These are phyloP conservation scores for Chesias legatella DNA, from an alignment of 2,888 invertebrate species.

Conservation along the genomic window DNA sequence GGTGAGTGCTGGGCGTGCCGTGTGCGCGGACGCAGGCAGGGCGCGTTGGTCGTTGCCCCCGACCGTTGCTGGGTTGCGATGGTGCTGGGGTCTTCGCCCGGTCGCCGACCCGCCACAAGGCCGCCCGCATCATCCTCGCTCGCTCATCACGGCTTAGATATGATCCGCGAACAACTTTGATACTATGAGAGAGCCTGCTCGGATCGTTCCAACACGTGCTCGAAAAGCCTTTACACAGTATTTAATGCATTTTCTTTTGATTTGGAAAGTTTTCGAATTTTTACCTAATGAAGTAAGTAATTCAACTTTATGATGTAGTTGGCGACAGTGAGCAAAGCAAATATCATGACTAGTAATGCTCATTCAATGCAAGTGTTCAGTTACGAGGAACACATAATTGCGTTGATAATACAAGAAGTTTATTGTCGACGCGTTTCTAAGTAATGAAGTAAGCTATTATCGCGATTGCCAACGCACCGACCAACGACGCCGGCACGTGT, in stretches of 20 bases:
- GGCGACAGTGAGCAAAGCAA: background rate
- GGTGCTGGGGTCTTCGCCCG: slow-evolving; percentile 78
- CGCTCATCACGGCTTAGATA: slow-evolving; percentile 56
- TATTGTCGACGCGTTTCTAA: slow-evolving; percentile 44
- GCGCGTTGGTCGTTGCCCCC: slow-evolving; percentile 75
- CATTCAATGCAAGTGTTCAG: slow-evolving; percentile 6
- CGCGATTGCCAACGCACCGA: slow-evolving; percentile 20
- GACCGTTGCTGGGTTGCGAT: slow-evolving; percentile 76
- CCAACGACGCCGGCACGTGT: slow-evolving; percentile 37
- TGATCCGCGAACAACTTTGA: slow-evolving; percentile 46
- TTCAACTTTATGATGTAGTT: too few relatives aligned
- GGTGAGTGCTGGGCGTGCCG: slow-evolving; percentile 55
- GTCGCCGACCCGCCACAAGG: slow-evolving; percentile 78
- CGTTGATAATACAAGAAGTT: slow-evolving; percentile 40
- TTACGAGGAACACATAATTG: slow-evolving; percentile 26
- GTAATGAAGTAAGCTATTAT: slow-evolving; percentile 47
- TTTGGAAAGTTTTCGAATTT: too few relatives aligned
- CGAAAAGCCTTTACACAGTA: too few relatives aligned
- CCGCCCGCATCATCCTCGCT: slow-evolving; percentile 76
- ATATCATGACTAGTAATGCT: slow-evolving; percentile 9
- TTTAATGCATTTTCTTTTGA: too few relatives aligned
- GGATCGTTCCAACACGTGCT: too few relatives aligned
- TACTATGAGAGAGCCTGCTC: slow-evolving; percentile 34
- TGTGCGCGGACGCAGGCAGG: slow-evolving; percentile 55
- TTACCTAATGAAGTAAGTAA: too few relatives aligned